Conservation (phyloP, 2,888 invertebrate genomes). For the Oxycera nigricornis region DNA sequence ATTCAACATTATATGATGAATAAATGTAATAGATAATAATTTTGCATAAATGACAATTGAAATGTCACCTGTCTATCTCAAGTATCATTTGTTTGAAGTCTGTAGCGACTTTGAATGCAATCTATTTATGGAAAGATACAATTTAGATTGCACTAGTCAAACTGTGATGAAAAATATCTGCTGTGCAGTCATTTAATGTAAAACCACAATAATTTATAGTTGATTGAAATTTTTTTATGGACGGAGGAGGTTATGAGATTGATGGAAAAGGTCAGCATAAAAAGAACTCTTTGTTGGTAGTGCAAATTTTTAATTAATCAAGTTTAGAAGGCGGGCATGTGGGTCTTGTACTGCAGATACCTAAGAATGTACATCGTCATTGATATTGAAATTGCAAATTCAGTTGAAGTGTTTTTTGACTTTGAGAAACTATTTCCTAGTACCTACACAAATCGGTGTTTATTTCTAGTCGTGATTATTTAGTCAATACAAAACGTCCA, state of each 20-base stretch:
- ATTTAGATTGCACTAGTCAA: neutral
- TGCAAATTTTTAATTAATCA: neutral
- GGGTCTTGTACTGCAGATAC: no score
- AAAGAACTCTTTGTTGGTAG: neutral
- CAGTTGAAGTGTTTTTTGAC: neutral
- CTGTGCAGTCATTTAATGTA: neutral
- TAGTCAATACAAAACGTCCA: no score
- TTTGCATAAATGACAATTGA: no score
- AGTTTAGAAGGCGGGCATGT: neutral
- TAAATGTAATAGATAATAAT: no score
- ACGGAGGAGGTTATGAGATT: neutral
- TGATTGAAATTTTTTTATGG: neutral
- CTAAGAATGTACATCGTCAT: neutral
- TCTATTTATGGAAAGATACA: slow-evolving; percentile 2
- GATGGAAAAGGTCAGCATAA: neutral
- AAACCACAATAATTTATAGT: slow-evolving; percentile 9
- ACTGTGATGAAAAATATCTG: neutral
- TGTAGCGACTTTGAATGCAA: neutral
- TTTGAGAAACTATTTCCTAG: no score
- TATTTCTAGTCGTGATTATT: no score
- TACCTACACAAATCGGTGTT: no score
- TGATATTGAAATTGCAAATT: neutral
- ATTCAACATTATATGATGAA: no score
- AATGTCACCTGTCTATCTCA: neutral
- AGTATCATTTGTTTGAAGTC: neutral